Percentiles rank a stretch among this genome's conserved stretches.
These are phyloP conservation scores for Xyrichtys novacula DNA, from an alignment of 2,797 vertebrate species.

Conservation along the genomic window DNA sequence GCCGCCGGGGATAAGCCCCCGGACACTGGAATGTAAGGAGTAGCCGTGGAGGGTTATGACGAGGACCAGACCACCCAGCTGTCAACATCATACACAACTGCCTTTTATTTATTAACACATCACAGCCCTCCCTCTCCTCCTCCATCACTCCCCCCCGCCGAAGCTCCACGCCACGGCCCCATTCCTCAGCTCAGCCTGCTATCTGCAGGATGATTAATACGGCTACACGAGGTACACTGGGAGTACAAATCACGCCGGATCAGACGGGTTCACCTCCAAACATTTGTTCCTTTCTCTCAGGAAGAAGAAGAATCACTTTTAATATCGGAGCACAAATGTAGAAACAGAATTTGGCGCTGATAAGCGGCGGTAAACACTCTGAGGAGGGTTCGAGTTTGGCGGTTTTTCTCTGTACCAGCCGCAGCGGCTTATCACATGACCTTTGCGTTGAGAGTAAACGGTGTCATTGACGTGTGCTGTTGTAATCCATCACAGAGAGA, in stretches of 20 bases:
- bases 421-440: conserved; percentile 22
- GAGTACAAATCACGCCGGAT: conserved; percentile 54
- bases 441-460: conserved; percentile 33
- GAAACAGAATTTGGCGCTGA: conserved; percentile 35
- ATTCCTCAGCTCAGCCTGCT: conserved; percentile 50
- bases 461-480: conserved; percentile 13
- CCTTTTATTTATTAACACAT: conserved; percentile 86
- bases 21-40: conserved; percentile 87
- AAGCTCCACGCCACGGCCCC: conserved; percentile 46
- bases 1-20: conserved; percentile 82
- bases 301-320: conserved; percentile 47
- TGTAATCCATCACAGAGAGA: conserved; percentile 36
- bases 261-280: conserved; percentile 32
- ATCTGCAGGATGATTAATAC: conserved; percentile 64
- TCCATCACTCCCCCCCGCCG: conserved; percentile 2
- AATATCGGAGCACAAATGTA: conserved; percentile 32
- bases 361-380: conserved; percentile 45
- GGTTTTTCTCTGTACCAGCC: conserved; percentile 44
- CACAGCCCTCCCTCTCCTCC: conserved; percentile 43
- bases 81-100: conserved; percentile 86
- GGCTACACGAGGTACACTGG: conserved; percentile 34
- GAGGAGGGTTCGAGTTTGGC: conserved; percentile 18
- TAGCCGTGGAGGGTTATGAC: conserved; percentile 83
- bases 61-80: conserved; percentile 87
- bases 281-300: conserved; percentile 22